A percentile compares a stretch with the other conserved stretches of the same genome.
Conservation (phyloP, 2,113 vertebrate genomes). For the Melanostigma gelatinosum region DNA sequence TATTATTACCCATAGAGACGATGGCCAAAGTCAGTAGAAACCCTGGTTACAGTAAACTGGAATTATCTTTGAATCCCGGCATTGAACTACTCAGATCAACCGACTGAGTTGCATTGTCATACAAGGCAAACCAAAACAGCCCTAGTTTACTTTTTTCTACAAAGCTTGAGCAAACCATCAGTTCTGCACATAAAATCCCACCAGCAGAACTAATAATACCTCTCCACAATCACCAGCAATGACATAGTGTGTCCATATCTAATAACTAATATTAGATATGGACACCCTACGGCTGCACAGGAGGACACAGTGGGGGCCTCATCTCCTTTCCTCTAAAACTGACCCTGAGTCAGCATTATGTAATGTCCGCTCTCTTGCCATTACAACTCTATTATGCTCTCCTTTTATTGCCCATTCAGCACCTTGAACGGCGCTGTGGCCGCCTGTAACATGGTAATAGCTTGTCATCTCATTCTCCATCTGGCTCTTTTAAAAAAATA, state of each 20-base stretch:
- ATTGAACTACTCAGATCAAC: neutral
- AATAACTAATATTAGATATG: constrained; percentile 24
- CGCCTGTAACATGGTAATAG: constrained; percentile 40
- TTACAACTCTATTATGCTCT: constrained; percentile 43
- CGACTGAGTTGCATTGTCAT: neutral
- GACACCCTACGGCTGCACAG: constrained; percentile 14
- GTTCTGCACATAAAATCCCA: constrained; percentile 10
- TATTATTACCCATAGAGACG: neutral
- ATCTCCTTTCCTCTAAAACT: constrained; percentile 20
- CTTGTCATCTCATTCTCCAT: constrained; percentile 33
- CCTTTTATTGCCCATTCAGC: constrained; percentile 53
- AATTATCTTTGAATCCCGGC: neutral
- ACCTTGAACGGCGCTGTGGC: constrained; percentile 28
- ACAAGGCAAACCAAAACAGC: neutral
- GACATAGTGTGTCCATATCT: constrained; percentile 30
- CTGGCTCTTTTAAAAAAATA: neutral
- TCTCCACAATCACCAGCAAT: constrained; percentile 20
- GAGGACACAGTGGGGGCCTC: constrained; percentile 5
- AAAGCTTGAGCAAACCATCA: neutral
- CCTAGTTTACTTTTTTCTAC: neutral
- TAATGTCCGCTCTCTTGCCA: constrained; percentile 32
- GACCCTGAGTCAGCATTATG: constrained; percentile 47
- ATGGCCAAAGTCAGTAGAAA: neutral
- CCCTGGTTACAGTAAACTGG: neutral
- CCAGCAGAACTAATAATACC: constrained; percentile 33